Evolutionary conservation across 2,113 vertebrate genomes (phyloP).

Genomic region (Vidua chalybeata): DNA sequence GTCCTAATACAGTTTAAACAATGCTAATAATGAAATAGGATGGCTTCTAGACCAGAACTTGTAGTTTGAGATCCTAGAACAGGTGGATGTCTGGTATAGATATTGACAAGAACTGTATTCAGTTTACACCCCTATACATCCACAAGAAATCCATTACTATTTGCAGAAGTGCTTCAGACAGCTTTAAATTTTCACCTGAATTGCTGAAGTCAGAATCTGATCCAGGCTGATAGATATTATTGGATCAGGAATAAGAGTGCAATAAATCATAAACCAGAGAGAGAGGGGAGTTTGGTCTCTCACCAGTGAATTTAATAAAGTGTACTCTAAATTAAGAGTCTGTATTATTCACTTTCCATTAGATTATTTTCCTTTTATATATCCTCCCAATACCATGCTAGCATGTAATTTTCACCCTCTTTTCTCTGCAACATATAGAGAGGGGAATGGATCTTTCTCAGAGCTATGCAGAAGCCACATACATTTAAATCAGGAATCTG

Average conservation of each 20-base stretch:
- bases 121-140: background rate
- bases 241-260: background rate
- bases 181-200: slow-evolving; percentile 9
- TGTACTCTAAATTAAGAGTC: background rate
- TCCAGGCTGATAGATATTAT: background rate
- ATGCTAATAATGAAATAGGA: background rate
- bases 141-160: background rate
- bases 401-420: background rate
- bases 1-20: background rate
- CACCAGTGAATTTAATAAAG: background rate
- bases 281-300: background rate
- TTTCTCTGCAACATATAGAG: background rate
- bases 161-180: background rate
- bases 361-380: background rate
- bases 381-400: background rate
- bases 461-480: background rate
- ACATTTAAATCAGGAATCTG: background rate
- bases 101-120: background rate
- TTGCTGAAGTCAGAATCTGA: slow-evolving; percentile 29
- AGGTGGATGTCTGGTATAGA: background rate
- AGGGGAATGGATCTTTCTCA: background rate
- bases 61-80: background rate
- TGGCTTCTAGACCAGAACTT: background rate
- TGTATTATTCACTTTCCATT: background rate
- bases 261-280: background rate